phyloP scores from a whole-genome alignment of 2,113 vertebrate species.

The Raja brachyura region DNA sequence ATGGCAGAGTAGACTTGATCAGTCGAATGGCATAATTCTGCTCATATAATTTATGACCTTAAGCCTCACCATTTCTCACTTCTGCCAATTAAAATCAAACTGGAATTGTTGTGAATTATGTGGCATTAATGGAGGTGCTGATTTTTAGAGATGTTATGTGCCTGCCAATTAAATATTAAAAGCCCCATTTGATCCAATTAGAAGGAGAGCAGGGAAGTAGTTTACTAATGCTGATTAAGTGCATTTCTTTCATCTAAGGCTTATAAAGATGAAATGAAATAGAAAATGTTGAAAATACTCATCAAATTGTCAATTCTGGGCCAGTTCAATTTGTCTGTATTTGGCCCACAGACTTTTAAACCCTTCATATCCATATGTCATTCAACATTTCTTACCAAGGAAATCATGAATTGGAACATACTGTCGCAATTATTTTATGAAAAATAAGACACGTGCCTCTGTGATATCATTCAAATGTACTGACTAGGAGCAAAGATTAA shows the following conservation, averaged over 20 bases:
- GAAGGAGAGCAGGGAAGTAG: no score
- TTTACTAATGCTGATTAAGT: not conserved
- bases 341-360: no score
- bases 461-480: not conserved
- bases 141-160: not conserved
- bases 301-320: no score
- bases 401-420: not conserved
- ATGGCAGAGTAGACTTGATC: no score
- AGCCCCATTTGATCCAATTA: not conserved
- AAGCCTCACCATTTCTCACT: not conserved
- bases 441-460: not conserved
- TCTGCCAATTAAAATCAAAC: not conserved
- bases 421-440: no score
- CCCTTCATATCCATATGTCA: no score
- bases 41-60: no score
- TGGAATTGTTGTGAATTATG: not conserved
- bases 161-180: not conserved
- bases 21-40: no score
- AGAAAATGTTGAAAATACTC: no score
- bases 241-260: not conserved
- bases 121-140: not conserved
- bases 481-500: no score
- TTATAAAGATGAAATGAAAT: no score
- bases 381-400: not conserved
- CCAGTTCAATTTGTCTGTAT: no score